Base-by-base conservation (phyloP, 2,113 vertebrate genomes). In the Chloroceryle aenea region DNA sequence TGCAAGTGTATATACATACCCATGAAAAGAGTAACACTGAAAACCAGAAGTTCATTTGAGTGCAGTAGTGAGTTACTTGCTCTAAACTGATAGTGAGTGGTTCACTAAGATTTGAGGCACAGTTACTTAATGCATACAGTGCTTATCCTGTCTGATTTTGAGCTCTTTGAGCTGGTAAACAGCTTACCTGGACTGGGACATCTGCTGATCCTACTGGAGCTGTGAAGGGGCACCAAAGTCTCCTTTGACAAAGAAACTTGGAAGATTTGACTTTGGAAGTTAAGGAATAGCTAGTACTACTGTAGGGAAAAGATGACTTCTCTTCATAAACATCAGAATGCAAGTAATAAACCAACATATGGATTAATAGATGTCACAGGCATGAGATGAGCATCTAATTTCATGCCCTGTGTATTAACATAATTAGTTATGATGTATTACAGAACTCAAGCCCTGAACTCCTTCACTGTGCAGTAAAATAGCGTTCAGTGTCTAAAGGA, bases 341-440 rank as follows among this genome's bases (percentile, higher is more conserved):
- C 0, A 3, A 95, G 38, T 74, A 77, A 88, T 88, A 77, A 93
- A n/a, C 64, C 45, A 93, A 74, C 55, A 36, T 75, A 82, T 30
- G 73, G 84, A 92, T 81, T 91, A 94, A 87, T 87, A 79, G 74
- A 48, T 78, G 73, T 95, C 73, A 75, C 43, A 86, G 61, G 55
- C 68, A 67, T 85, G 84, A 92, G 84, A 90, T 47, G 68, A 95
- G 48, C 53, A 87, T 52, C 89, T 90, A 63, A 95, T 92, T 95
- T 86, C 59, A 92, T 90, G 83, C 68, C 56, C 48, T 90, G 30
- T 6, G 6, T 81, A 71, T 90, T 84, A 95, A n/a, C 69, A 72
- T 91, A 95, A 95, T 91, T 93, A 92, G 47, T 29, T 92, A 68
- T 68, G 73, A 97, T 92, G 95, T 96, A 93, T 95, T 93, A 52